Evolutionary conservation across 1,140 invertebrate species (phyloP), one percentile per base, ranked within the genome.

Genomic region (Camponotus pennsylvanicus): DNA sequence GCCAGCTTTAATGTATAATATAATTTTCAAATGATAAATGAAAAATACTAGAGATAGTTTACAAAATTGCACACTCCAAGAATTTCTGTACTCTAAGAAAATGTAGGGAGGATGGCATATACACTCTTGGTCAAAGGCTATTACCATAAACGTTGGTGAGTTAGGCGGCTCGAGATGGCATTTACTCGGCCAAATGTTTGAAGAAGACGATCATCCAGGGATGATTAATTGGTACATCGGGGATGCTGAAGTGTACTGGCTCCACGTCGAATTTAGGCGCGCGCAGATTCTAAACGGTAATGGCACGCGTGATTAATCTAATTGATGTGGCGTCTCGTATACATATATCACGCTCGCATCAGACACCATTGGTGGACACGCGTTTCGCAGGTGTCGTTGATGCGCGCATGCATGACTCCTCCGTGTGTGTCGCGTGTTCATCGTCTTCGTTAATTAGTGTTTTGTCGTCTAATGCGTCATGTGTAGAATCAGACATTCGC

Each of bases 271-370:
- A 59, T 91, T 85, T 78, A 45, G 63, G 42, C 52, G 66, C 21
- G 15, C 27, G 8, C 66, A n/a, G 77, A 84, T 88, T 86, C 84
- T 77, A 87, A 90, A 88, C 85, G 76, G 32, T 78, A 88, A 80
- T 90, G 90, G 82, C 86, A 88, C 87, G 70, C 66, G 86, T 89
- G 90, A 93, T 93, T 93, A 92, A 92, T 92, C 80, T 92, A 92
- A 93, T 93, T 92, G 91, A 92, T 86, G 86, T 82, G 86, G 66
- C 85, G 63, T 86, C 86, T 87, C 88, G 73, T 91, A 91, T 21
- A 21, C 21, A 21, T 52, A 52, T 86, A 85, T 66, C 84, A 40
- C 67, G 69, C 84, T 73, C 15, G 40, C 76, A 82, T 57, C 52
- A 83, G 64, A 52, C 80, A 64, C n/a, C n/a, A n/a, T 40, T 78